Evolutionary conservation across 2,797 vertebrate species (phyloP).

Genomic region (Gastrophryne carolinensis): DNA sequence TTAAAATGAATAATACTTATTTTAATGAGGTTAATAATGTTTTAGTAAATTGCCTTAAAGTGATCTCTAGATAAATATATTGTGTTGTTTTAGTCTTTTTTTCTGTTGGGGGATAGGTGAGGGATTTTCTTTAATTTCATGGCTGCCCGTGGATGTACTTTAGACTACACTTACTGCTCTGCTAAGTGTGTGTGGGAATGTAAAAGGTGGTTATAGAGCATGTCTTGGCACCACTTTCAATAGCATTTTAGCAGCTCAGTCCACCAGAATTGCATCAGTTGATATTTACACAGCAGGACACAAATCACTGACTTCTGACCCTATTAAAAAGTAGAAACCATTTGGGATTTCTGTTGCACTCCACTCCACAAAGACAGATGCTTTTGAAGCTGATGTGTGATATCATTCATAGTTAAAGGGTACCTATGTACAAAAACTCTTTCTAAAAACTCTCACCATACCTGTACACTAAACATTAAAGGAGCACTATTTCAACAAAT

Average conservation of each 20-base stretch:
- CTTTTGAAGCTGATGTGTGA: too few relatives aligned
- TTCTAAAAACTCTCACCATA: too few relatives aligned
- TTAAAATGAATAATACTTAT: too few relatives aligned
- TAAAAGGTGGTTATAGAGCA: conserved; percentile 15
- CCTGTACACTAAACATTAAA: too few relatives aligned
- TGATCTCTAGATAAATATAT: too few relatives aligned
- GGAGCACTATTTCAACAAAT: too few relatives aligned
- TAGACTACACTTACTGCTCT: background rate
- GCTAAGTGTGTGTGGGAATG: background rate
- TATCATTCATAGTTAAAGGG: too few relatives aligned
- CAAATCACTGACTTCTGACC: conserved; percentile 47
- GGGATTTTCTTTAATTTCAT: background rate
- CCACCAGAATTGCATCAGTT: conserved; percentile 11
- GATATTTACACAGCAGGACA: conserved; percentile 46
- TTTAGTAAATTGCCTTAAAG: too few relatives aligned
- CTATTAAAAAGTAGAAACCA: conserved; percentile 41
- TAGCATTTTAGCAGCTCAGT: conserved; percentile 7
- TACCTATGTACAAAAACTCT: too few relatives aligned
- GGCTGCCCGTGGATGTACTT: background rate
- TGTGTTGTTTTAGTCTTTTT: too few relatives aligned
- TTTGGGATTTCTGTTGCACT: conserved; percentile 16
- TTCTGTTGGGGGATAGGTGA: background rate
- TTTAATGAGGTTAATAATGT: too few relatives aligned
- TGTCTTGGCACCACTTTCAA: conserved; percentile 22
- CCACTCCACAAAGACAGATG: too few relatives aligned